Percentiles rank a stretch among this genome's conserved stretches.
phyloP scores from a whole-genome alignment of 2,113 vertebrate species.

The Pagrus major region DNA sequence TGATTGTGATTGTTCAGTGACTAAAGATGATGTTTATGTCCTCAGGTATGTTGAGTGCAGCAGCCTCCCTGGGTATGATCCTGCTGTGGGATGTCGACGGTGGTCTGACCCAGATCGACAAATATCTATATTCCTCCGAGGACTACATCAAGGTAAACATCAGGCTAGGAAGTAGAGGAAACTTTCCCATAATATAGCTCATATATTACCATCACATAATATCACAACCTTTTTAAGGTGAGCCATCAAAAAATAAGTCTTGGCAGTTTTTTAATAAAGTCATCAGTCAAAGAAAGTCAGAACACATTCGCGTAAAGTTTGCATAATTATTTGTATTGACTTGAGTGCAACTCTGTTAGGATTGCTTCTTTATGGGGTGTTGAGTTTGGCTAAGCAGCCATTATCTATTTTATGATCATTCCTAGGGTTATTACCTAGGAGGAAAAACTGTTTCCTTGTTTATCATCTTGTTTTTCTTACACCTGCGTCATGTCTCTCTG shows the following conservation, averaged over 20 bases:
- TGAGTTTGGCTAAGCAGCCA: neutral
- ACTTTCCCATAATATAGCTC: neutral
- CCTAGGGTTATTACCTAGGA: neutral
- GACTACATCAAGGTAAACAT: constrained; percentile 96
- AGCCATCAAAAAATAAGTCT: neutral
- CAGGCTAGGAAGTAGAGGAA: neutral
- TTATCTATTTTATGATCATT: neutral
- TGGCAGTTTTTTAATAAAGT: neutral
- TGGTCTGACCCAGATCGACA: constrained; percentile 97
- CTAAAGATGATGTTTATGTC: constrained; percentile 17
- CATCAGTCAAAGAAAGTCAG: neutral
- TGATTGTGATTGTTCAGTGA: neutral
- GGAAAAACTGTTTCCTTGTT: neutral
- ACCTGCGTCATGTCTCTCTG: neutral
- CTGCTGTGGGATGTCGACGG: constrained; percentile 98
- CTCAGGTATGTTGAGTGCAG: constrained; percentile 96
- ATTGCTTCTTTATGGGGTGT: no score
- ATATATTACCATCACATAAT: neutral
- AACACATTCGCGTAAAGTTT: neutral
- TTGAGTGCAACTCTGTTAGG: neutral
- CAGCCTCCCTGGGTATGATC: constrained; percentile 96
- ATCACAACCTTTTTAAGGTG: neutral
- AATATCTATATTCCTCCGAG: constrained; percentile 98
- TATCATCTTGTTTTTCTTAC: neutral
- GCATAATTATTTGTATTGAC: neutral